Percentiles rank a stretch among this genome's conserved stretches.
Conservation (phyloP, 2,888 invertebrate genomes). For the Pseudococcus jackbeardsleyi region DNA sequence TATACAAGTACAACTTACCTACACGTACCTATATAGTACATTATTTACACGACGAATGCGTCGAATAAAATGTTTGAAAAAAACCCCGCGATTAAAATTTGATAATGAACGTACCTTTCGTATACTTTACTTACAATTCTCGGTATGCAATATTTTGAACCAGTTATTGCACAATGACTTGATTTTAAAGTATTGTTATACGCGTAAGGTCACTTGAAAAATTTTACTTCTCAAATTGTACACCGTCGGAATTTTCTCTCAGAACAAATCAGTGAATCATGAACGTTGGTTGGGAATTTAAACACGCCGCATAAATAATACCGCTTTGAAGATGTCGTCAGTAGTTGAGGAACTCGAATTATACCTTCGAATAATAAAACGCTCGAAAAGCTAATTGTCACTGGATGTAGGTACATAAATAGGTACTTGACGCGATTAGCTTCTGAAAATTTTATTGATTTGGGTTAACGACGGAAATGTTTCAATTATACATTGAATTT, state of each 20-base stretch:
- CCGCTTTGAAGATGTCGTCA: constrained; percentile 19
- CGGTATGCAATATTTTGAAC: constrained; percentile 25
- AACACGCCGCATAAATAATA: background rate
- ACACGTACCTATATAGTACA: background rate
- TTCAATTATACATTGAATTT: background rate
- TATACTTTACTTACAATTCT: background rate
- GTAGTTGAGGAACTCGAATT: background rate
- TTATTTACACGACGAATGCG: background rate
- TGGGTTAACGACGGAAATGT: background rate
- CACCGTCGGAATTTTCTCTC: background rate
- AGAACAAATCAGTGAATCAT: constrained; percentile 19
- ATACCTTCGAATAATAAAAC: constrained; percentile 18
- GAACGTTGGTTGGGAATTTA: constrained; percentile 9
- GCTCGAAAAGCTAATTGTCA: constrained; percentile 1
- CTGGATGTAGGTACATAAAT: no score
- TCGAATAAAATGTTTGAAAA: background rate
- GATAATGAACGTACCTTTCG: constrained; percentile 24
- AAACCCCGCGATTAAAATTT: constrained; percentile 13
- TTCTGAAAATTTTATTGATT: background rate
- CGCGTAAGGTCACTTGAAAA: background rate
- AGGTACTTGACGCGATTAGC: no score
- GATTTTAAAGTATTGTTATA: background rate
- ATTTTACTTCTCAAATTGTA: constrained; percentile 17
- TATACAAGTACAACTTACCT: constrained; percentile 21
- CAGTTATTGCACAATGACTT: constrained; percentile 22